A percentile compares a stretch with the other conserved stretches of the same genome.
Conservation (phyloP, 1,140 invertebrate genomes). For the Drosophila sucinea region DNA sequence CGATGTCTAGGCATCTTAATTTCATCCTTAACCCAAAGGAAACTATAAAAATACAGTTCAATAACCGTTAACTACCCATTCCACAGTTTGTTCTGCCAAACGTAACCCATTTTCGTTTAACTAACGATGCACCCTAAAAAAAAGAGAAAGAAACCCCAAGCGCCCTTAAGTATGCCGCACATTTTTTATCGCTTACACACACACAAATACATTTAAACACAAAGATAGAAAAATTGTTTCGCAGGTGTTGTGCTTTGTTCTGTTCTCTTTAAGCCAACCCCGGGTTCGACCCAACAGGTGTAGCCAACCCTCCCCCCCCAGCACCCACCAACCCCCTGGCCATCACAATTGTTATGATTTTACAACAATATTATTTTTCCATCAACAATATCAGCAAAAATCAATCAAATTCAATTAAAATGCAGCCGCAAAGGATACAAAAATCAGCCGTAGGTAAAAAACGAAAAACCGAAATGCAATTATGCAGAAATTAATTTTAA, state of each 20-base stretch:
- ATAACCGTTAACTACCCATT: too few relatives aligned
- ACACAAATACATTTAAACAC: background rate
- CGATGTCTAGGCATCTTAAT: too few relatives aligned
- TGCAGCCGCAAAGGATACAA: conserved; percentile 50
- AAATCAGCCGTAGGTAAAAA: conserved; percentile 38
- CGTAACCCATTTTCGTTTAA: conserved; percentile 7
- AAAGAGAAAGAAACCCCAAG: background rate
- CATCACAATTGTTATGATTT: conserved; percentile 63
- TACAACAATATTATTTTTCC: conserved; percentile 81
- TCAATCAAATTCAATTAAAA: conserved; percentile 81
- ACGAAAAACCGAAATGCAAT: conserved; percentile 47
- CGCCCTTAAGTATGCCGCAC: conserved; percentile 27
- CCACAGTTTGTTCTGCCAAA: background rate
- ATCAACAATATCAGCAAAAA: conserved; percentile 78
- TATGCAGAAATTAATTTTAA: conserved; percentile 64
- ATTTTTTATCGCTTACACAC: conserved; percentile 9
- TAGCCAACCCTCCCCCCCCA: background rate
- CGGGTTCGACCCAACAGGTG: conserved; percentile 25
- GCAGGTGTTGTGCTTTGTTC: conserved; percentile 8
- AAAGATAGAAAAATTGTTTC: conserved; percentile 13
- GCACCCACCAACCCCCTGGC: background rate
- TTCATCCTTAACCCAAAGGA: too few relatives aligned
- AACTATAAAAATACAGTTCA: background rate
- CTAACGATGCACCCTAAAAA: background rate
- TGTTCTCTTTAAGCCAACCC: conserved; percentile 21